Conservation (phyloP, 2,888 invertebrate genomes). For the Phymatocera aterrima region DNA sequence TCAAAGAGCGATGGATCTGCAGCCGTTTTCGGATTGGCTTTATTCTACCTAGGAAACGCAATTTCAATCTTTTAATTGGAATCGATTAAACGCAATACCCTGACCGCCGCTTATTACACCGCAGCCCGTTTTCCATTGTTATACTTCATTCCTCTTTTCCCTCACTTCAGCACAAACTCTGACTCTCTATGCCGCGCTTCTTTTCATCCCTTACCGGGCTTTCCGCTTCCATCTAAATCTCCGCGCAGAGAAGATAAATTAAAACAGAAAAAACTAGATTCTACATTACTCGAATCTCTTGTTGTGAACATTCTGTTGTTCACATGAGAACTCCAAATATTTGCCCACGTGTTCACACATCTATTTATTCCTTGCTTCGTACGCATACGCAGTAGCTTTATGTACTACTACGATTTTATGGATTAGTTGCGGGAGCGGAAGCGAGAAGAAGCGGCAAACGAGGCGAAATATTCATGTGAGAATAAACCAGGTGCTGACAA, state of each 20-base stretch:
- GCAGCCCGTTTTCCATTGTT: neutral
- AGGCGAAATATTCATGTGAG: constrained; percentile 39
- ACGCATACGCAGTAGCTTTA: neutral
- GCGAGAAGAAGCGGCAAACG: neutral
- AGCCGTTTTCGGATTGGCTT: constrained; percentile 22
- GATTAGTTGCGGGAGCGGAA: neutral
- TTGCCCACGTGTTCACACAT: constrained; percentile 24
- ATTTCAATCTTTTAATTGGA: constrained; percentile 42
- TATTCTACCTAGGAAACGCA: constrained; percentile 38
- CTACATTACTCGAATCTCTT: neutral
- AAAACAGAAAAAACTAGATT: neutral
- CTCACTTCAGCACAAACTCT: neutral
- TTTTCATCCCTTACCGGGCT: too few relatives aligned
- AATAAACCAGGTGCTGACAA: constrained; percentile 7
- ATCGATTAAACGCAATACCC: constrained; percentile 39
- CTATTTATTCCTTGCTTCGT: neutral
- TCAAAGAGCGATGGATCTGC: constrained; percentile 34
- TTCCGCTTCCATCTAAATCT: neutral
- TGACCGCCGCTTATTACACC: constrained; percentile 37
- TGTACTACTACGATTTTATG: neutral
- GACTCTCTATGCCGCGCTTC: too few relatives aligned
- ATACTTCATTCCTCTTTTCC: neutral
- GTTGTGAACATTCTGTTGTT: too few relatives aligned
- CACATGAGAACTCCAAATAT: constrained; percentile 20
- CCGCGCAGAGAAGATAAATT: neutral